phyloP scores from a whole-genome alignment of 2,888 invertebrate species.

The Macrophya alboannulata region DNA sequence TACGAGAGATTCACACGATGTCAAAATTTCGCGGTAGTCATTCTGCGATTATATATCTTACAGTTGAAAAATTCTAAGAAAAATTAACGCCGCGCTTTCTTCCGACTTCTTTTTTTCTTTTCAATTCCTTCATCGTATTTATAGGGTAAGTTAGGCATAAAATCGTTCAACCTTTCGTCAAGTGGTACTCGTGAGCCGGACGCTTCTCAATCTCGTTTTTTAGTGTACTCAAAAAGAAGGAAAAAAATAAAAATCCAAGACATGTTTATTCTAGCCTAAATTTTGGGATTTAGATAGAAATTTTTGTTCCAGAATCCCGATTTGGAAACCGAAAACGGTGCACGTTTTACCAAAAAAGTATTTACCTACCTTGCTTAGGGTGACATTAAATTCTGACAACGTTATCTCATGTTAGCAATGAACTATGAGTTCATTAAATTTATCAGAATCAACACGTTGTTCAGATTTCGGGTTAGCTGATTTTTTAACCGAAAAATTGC shows the following conservation, averaged over 20 bases:
- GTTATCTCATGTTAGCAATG: background rate
- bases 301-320: background rate
- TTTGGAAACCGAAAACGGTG: background rate
- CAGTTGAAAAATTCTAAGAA: background rate
- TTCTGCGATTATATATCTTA: background rate
- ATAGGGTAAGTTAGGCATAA: background rate
- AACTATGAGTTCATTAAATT: background rate
- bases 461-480: background rate
- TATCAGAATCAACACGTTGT: background rate
- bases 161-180: background rate
- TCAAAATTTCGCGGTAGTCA: background rate
- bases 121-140: background rate
- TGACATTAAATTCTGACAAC: background rate
- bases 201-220: background rate
- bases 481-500: background rate
- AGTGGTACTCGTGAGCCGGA: constrained; percentile 1
- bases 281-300: background rate
- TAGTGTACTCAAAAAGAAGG: background rate
- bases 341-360: background rate
- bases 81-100: background rate
- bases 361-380: background rate
- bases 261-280: background rate
- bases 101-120: too few species aligned
- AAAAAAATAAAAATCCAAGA: background rate
- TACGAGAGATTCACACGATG: background rate